phyloP scores from a whole-genome alignment of 2,888 invertebrate species.

The Drosophila ezoana region DNA sequence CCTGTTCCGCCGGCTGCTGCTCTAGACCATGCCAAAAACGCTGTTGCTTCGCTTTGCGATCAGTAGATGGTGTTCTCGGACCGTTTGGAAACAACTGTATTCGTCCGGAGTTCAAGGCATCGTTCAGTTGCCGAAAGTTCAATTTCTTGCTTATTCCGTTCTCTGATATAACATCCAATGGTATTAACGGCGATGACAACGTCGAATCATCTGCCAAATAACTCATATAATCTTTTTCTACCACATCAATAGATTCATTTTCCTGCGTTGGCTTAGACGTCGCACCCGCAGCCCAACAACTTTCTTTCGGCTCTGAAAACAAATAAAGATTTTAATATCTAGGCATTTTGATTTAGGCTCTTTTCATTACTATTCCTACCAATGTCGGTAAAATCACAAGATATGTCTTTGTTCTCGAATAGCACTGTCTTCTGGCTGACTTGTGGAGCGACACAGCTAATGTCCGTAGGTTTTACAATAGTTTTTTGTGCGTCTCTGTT shows the following conservation, averaged over 20 bases:
- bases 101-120: constrained; percentile 73
- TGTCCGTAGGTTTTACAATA: constrained; percentile 9
- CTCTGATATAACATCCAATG: constrained; percentile 58
- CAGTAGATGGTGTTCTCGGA: constrained; percentile 55
- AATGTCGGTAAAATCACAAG: constrained; percentile 40
- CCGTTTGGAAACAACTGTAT: constrained; percentile 68
- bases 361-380: constrained; percentile 25
- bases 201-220: constrained; percentile 37
- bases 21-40: constrained; percentile 33
- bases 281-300: background rate
- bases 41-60: constrained; percentile 28
- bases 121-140: constrained; percentile 73
- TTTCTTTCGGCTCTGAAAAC: constrained; percentile 24
- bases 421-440: constrained; percentile 29
- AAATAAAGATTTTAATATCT: background rate
- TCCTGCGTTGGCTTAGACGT: background rate
- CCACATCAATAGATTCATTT: constrained; percentile 20
- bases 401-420: constrained; percentile 38
- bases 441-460: constrained; percentile 3
- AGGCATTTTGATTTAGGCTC: background rate
- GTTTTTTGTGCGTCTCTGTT: constrained; percentile 7
- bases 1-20: constrained; percentile 16
- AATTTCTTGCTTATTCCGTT: constrained; percentile 53
- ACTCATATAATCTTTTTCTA: constrained; percentile 24
- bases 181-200: constrained; percentile 59